These are phyloP conservation scores for Gavia stellata DNA, from an alignment of 2,113 vertebrate species.

Conservation along the genomic window DNA sequence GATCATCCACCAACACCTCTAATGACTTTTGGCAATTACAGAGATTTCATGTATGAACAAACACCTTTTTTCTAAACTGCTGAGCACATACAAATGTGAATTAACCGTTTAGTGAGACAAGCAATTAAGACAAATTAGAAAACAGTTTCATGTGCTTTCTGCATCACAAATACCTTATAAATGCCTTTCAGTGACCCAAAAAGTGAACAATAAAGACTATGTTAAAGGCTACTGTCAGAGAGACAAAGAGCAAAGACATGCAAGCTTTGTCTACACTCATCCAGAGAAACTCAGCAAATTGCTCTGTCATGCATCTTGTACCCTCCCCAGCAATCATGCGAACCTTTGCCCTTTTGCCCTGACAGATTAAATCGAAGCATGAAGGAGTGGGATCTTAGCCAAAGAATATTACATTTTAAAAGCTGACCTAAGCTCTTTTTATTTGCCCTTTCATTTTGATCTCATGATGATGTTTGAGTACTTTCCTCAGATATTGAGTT, in stretches of 20 bases:
- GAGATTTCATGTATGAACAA: conserved; percentile 73
- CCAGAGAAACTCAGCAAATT: conserved; percentile 84
- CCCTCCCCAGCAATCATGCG: conserved; percentile 72
- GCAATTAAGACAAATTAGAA: conserved; percentile 88
- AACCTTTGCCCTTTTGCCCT: conserved; percentile 73
- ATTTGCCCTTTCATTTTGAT: conserved; percentile 61
- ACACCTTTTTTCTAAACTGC: conserved; percentile 68
- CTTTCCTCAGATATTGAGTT: conserved; percentile 28
- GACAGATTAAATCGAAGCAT: conserved; percentile 71
- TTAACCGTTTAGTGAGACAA: conserved; percentile 77
- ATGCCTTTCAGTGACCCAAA: conserved; percentile 80
- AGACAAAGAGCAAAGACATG: conserved; percentile 62
- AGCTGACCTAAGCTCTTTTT: conserved; percentile 44
- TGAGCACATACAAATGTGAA: conserved; percentile 66
- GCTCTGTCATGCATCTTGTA: conserved; percentile 85
- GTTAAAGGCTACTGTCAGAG: conserved; percentile 78
- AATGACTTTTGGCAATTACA: conserved; percentile 66
- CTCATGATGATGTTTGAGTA: conserved; percentile 38
- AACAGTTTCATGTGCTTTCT: conserved; percentile 71
- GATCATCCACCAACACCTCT: conserved; percentile 19
- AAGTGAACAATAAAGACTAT: conserved; percentile 77
- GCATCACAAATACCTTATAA: conserved; percentile 68
- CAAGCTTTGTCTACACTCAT: conserved; percentile 78
- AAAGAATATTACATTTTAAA: conserved; percentile 59
- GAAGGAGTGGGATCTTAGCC: conserved; percentile 55